Percentiles rank a stretch among this genome's conserved stretches.
phyloP scores from a whole-genome alignment of 2,113 vertebrate genomes.

The Mustela nigripes region DNA sequence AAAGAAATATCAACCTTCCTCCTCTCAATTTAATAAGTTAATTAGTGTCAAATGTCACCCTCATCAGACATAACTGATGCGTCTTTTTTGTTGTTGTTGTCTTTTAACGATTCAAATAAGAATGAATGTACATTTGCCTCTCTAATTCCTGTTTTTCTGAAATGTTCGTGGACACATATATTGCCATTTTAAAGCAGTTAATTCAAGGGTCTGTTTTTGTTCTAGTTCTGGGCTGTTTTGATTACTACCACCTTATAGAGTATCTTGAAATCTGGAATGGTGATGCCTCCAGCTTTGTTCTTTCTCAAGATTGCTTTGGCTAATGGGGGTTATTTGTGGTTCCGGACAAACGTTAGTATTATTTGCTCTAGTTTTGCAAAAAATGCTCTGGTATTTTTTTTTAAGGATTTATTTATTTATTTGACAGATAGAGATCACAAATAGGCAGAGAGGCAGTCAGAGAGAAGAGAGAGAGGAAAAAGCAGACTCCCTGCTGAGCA shows the following conservation, averaged over 20 bases:
- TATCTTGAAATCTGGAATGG: not conserved
- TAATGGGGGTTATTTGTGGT: not conserved
- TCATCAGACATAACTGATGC: not conserved
- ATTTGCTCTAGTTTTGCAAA: not conserved
- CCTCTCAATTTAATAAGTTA: not conserved
- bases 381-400: not conserved
- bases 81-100: not conserved
- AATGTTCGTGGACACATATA: not conserved
- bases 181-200: slow-evolving; percentile 44
- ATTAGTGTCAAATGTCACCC: not conserved
- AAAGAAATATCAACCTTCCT: not conserved
- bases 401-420: no score
- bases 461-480: no score
- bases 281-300: not conserved
- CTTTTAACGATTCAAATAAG: not conserved
- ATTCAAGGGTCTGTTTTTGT: not conserved
- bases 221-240: not conserved
- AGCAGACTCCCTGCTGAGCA: no score
- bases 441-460: no score
- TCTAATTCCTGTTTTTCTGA: not conserved
- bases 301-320: not conserved
- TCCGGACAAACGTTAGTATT: not conserved
- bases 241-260: not conserved
- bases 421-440: no score
- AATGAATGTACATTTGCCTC: not conserved